Evolutionary conservation across 1,140 invertebrate species (phyloP).

Genomic region (Pseudomyrmex gracilis): DNA sequence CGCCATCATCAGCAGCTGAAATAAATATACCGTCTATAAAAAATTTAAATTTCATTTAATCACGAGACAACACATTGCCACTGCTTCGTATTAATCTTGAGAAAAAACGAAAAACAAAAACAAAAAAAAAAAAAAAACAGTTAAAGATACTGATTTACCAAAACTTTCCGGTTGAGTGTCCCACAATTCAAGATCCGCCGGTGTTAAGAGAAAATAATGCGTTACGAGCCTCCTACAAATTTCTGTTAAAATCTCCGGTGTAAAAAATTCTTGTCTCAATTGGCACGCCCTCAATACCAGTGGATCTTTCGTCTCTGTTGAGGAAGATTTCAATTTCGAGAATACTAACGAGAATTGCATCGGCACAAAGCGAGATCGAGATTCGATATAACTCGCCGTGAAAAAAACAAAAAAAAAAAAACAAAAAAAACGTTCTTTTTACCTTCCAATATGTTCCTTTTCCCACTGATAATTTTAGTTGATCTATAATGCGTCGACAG

Average conservation of each 20-base stretch:
- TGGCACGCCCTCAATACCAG: conserved; percentile 88
- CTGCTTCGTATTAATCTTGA: no score
- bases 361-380: no score
- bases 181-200: conserved; percentile 95
- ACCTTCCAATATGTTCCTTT: no score
- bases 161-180: conserved; percentile 96
- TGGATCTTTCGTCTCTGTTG: conserved; percentile 84
- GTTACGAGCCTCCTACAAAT: conserved; percentile 94
- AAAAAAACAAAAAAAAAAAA: no score
- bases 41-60: no score
- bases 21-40: conserved; percentile 58
- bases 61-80: no score
- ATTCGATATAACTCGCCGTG: no score
- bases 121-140: no score
- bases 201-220: conserved; percentile 94
- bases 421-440: no score
- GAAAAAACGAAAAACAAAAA: no score
- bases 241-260: conserved; percentile 88
- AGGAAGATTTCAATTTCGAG: conserved; percentile 30
- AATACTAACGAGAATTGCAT: no score
- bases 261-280: conserved; percentile 91
- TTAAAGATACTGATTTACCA: conserved; percentile 83
- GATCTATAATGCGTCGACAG: conserved; percentile 91
- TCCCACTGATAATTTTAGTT: conserved; percentile 85
- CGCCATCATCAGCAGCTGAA: conserved; percentile 92